Conservation (phyloP, 2,888 invertebrate genomes). For the Hydropsyche betteni region DNA sequence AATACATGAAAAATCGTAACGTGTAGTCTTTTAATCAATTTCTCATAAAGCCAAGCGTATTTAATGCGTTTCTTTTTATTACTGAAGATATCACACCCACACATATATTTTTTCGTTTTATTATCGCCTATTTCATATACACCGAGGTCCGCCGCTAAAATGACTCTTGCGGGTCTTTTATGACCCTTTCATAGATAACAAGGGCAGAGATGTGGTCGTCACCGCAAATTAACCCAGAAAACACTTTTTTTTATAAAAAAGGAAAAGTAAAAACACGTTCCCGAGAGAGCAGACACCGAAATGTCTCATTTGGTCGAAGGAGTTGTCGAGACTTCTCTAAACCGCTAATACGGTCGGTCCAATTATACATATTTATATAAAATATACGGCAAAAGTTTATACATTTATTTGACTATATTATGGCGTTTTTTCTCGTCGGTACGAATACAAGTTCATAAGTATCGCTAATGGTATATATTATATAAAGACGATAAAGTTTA, state of each 20-base stretch:
- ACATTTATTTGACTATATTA: too few relatives aligned
- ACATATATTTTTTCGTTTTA: constrained; percentile 2
- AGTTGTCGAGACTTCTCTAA: not conserved
- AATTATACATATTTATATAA: too few relatives aligned
- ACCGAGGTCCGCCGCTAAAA: not conserved
- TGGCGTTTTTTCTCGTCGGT: not conserved
- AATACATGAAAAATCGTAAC: not conserved
- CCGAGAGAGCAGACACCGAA: not conserved
- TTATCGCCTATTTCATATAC: constrained; percentile 20
- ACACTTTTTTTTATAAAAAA: constrained; percentile 1
- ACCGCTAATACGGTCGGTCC: too few relatives aligned
- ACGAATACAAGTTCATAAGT: not conserved
- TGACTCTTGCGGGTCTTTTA: constrained; percentile 31
- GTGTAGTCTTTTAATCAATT: constrained; percentile 4
- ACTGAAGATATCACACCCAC: not conserved
- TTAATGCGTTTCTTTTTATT: constrained; percentile 7
- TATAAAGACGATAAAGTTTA: not conserved
- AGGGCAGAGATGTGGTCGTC: constrained; percentile 27
- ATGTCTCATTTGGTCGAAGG: constrained; percentile 1
- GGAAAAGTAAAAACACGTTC: not conserved
- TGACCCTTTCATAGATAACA: constrained; percentile 32
- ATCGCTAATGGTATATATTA: not conserved
- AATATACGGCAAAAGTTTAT: too few relatives aligned
- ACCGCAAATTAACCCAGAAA: constrained; percentile 32
- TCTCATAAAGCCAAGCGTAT: not conserved